Evolutionary conservation across 2,113 vertebrate genomes (phyloP).

Genomic region (Holacanthus passer): DNA sequence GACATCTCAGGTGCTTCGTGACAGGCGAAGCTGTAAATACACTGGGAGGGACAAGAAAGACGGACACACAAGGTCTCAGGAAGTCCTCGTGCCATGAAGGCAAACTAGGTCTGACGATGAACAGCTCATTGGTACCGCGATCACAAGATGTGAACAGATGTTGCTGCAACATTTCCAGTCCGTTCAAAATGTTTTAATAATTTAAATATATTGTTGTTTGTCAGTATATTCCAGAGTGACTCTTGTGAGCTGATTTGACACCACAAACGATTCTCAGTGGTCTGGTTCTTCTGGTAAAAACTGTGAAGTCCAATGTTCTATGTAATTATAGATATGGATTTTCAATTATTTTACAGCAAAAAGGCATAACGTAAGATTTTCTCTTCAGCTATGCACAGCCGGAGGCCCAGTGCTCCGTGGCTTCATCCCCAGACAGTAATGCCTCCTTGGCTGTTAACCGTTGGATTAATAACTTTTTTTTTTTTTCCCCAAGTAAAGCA

Average conservation of each 20-base stretch:
- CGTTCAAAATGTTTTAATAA: neutral
- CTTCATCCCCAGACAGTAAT: slow-evolving; percentile 47
- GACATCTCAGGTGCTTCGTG: neutral
- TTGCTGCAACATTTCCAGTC: neutral
- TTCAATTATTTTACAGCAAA: slow-evolving; percentile 69
- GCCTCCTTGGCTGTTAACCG: slow-evolving; percentile 54
- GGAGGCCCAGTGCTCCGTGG: slow-evolving; percentile 19
- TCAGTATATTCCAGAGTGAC: neutral
- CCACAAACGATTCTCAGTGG: slow-evolving; percentile 1
- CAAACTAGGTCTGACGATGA: neutral
- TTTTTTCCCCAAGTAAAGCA: slow-evolving; percentile 40
- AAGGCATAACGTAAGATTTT: slow-evolving; percentile 63
- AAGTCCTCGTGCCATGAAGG: neutral
- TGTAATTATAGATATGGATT: slow-evolving; percentile 75
- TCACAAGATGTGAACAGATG: neutral
- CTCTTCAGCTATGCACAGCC: slow-evolving; percentile 44
- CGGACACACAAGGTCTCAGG: neutral
- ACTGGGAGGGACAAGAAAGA: neutral
- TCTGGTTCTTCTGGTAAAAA: slow-evolving; percentile 34
- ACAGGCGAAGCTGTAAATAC: too few relatives aligned
- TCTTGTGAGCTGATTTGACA: slow-evolving; percentile 16
- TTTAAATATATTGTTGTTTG: neutral
- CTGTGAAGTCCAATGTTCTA: slow-evolving; percentile 53
- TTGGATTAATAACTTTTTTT: slow-evolving; percentile 43
- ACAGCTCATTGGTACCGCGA: neutral